Conservation (phyloP, 2,888 invertebrate genomes). For the Harpalus rubripes region DNA sequence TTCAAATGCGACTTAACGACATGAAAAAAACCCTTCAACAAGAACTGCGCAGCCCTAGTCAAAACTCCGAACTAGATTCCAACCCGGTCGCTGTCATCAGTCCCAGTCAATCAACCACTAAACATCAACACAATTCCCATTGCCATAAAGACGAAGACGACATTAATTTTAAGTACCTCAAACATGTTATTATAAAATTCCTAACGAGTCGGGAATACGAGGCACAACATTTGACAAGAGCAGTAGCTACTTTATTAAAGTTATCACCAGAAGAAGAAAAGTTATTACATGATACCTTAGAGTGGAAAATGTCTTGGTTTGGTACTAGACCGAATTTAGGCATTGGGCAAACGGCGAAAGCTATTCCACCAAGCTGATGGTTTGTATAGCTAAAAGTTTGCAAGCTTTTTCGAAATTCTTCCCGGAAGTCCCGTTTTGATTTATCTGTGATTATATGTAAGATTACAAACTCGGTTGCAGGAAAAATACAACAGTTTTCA, state of each 20-base stretch:
- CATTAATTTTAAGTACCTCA: constrained; percentile 91
- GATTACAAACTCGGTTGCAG: background rate
- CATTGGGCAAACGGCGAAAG: constrained; percentile 79
- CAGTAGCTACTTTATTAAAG: constrained; percentile 90
- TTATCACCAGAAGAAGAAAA: constrained; percentile 93
- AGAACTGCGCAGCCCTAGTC: constrained; percentile 83
- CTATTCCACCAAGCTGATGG: constrained; percentile 77
- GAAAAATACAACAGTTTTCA: constrained; percentile 6
- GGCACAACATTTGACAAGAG: constrained; percentile 93
- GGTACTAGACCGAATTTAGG: constrained; percentile 81
- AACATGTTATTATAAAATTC: constrained; percentile 96
- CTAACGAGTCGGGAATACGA: constrained; percentile 92
- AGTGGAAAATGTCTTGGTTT: constrained; percentile 88
- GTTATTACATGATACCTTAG: constrained; percentile 88
- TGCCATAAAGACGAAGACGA: constrained; percentile 83
- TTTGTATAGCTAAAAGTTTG: constrained; percentile 53
- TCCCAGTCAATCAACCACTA: constrained; percentile 63
- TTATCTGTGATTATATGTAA: constrained; percentile 27
- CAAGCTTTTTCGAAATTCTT: constrained; percentile 28
- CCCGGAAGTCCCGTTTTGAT: constrained; percentile 40
- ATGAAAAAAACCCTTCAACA: constrained; percentile 95
- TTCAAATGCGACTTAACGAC: constrained; percentile 92
- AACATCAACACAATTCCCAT: constrained; percentile 73
- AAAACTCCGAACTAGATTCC: constrained; percentile 59
- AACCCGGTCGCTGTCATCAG: constrained; percentile 62